These are phyloP conservation scores for Polyploca ridens DNA, from an alignment of 2,888 invertebrate genomes.

Conservation along the genomic window DNA sequence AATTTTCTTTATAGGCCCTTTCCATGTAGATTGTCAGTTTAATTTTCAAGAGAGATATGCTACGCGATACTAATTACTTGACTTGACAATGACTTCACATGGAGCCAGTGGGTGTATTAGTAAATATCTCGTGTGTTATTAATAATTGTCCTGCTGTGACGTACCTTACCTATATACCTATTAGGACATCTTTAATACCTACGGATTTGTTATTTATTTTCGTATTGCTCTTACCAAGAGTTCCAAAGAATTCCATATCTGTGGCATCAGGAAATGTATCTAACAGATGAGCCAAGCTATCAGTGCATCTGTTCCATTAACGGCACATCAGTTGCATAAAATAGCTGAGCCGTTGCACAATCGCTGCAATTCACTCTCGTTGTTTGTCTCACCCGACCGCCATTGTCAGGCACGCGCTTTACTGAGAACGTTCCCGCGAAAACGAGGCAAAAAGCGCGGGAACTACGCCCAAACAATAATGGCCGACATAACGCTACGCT, in stretches of 20 bases:
- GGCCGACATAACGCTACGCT: conserved; percentile 80
- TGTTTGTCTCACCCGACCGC: conserved; percentile 58
- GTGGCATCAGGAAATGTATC: conserved; percentile 51
- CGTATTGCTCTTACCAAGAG: neutral
- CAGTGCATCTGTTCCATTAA: conserved; percentile 70
- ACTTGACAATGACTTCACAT: neutral
- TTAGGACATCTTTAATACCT: neutral
- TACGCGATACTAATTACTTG: neutral
- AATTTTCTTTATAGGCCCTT: conserved; percentile 33
- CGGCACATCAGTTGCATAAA: conserved; percentile 78
- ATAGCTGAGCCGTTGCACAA: conserved; percentile 72
- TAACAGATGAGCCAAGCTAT: conserved; percentile 60
- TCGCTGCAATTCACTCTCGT: conserved; percentile 77
- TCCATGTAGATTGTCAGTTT: conserved; percentile 29
- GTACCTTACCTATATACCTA: neutral
- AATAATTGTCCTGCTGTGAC: neutral
- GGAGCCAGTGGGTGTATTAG: neutral
- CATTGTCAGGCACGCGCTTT: conserved; percentile 80
- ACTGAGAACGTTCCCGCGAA: conserved; percentile 83
- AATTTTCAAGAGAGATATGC: conserved; percentile 10
- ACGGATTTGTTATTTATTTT: neutral
- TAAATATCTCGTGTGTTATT: neutral
- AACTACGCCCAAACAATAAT: conserved; percentile 75
- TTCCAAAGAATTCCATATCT: conserved; percentile 23
- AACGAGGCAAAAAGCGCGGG: conserved; percentile 81